Base-by-base conservation (phyloP, 23 tunicate species). In the Trididemnum miniatum region DNA sequence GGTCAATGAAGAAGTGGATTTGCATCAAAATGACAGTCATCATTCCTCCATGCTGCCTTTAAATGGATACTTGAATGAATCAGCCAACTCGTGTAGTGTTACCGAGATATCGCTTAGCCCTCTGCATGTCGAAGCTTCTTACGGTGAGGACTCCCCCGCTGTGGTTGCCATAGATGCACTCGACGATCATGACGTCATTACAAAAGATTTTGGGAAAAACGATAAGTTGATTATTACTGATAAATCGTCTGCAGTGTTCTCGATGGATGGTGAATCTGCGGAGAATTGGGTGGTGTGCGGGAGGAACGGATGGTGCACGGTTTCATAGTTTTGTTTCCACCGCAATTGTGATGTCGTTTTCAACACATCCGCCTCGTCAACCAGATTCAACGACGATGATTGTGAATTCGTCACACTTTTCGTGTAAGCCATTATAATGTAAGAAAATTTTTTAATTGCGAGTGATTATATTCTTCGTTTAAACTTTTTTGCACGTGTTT, bases 31-130 rank as follows among this genome's bases (percentile, higher is more conserved):
- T n/a, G n/a, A n/a, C n/a, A n/a, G n/a, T n/a, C n/a, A n/a, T n/a
- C n/a, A n/a, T n/a, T n/a, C n/a, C n/a, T n/a, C n/a, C 25, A 4
- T 62, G 28, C 69, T 62, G 69, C 69, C 69, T 62, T 62, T 27
- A 24, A 62, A 62, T 27, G 69, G 69, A 20, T 27, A 62, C 69
- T 29, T 4, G 15, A 3, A 28, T 15, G 34, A 60, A 60, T 1
- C 66, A 22, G 51, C 31, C 75, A 38, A 60, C 34, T 33, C 25
- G 32, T 20, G n/a, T 20, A 80, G 84, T 39, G 39, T 80, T 32
- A 65, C 75, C 1, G 84, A 80, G 39, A 80, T 80, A 35, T 39
- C 84, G n/a, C 62, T 80, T 4, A 80, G 84, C 54, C 84, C 84
- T 23, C 44, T 65, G 31, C 63, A 37, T n/a, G 40, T 78, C 20